Conservation (phyloP, 2,113 vertebrate species). For the Phalacrocorax carbo region DNA sequence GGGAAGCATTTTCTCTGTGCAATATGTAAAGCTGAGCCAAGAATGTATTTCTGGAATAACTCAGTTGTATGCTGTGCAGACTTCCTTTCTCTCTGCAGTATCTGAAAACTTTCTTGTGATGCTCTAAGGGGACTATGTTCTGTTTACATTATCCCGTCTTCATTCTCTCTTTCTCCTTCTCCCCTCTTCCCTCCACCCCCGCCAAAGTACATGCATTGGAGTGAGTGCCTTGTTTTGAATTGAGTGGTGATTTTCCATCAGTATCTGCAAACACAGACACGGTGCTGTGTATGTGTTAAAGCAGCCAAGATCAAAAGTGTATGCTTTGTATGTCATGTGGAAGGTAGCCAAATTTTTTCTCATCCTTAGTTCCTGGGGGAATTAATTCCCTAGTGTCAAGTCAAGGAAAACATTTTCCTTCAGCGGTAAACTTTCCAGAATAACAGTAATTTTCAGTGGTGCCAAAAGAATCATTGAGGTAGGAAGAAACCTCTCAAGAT, state of each 20-base stretch:
- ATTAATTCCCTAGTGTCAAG: background rate
- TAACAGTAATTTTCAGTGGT: background rate
- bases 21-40: background rate
- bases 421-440: background rate
- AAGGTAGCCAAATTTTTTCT: background rate
- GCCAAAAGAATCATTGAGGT: background rate
- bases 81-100: background rate
- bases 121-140: background rate
- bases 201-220: background rate
- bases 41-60: background rate
- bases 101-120: background rate
- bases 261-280: background rate
- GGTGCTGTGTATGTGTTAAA: background rate
- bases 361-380: background rate
- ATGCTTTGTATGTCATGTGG: background rate
- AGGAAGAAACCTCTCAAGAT: background rate
- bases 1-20: background rate
- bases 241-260: background rate
- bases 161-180: background rate
- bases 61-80: background rate
- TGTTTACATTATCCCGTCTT: background rate
- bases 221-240: background rate
- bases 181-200: accelerated
- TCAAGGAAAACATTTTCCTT: background rate
- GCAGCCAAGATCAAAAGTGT: background rate